A percentile compares a stretch with the other conserved stretches of the same genome.
Conservation (phyloP, 2,113 vertebrate genomes). For the Morone chrysops region DNA sequence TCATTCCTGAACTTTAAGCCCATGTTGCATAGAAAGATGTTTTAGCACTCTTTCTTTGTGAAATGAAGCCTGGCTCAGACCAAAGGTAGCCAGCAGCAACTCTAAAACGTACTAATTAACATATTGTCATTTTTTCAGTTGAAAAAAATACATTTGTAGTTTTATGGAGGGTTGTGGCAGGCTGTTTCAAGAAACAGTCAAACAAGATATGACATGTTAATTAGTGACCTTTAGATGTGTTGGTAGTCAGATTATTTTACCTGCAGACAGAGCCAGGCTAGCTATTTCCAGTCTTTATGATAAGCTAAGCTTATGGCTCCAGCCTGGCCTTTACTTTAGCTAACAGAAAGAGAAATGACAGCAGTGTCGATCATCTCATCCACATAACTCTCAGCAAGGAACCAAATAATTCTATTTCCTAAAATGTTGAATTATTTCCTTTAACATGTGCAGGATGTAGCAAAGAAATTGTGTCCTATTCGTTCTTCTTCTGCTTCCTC, state of each 20-base stretch:
- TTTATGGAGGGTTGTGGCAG: no score
- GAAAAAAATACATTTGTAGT: no score
- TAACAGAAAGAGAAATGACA: neutral
- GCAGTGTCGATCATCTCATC: neutral
- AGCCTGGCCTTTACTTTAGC: neutral
- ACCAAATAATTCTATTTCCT: neutral
- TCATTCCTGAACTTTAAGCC: no score
- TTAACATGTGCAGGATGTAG: neutral
- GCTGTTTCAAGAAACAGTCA: no score
- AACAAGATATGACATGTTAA: neutral
- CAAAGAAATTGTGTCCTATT: slow-evolving; percentile 3
- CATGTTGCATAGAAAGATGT: no score
- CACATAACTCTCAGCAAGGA: neutral
- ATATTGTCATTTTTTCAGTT: no score
- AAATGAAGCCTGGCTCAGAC: no score
- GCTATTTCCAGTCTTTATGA: neutral
- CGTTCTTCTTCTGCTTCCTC: slow-evolving; percentile 18
- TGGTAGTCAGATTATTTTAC: no score
- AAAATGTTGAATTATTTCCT: slow-evolving; percentile 9
- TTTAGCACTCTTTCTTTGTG: no score
- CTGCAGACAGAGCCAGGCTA: neutral
- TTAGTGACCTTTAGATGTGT: neutral
- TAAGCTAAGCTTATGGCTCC: neutral
- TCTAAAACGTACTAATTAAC: no score
- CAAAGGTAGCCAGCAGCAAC: neutral